Evolutionary conservation across 2,888 invertebrate genomes (phyloP), one percentile per base, ranked within the genome.

Genomic region (Brachyopa scutellaris): DNA sequence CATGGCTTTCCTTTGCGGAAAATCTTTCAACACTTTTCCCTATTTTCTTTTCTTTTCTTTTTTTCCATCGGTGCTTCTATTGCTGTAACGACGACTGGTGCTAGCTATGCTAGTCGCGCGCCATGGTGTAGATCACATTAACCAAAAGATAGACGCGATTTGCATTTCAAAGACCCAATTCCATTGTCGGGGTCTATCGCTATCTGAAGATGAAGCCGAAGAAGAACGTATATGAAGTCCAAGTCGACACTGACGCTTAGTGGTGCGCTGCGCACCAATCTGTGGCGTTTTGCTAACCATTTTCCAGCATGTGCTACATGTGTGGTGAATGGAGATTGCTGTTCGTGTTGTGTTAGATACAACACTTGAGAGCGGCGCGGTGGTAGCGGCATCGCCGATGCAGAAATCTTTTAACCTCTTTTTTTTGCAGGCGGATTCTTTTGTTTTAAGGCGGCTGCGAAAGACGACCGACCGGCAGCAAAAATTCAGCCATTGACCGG

Each of bases 151-250:
- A 59, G 70, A 66, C 57, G 53, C 62, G 74, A 82, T 82, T 82
- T 82, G 82, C 82, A 82, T 77, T 82, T 82, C 70, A 64, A 82
- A 82, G 77, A 82, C 82, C 82, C 59, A 82, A 77, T 82, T 82
- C 77, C 64, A 69, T 64, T 76, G 80, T 61, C 61, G 79, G 66
- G 79, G 73, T 74, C 73, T 55, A 38, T 74, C 73, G 74, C 79
- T 79, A 79, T 79, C 79, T 61, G 67, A 61, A 79, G 59, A 59
- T 53, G 61, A 73, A 29, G 66, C 47, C 29, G 61, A 79, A 70
- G 31, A 61, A 31, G 17, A 42, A 23, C 11, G n/a, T 29, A 21
- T 7, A n/a, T 26, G 8, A 38, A 53, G 72, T 77, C 62, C 62
- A 70, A 61, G 61, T 49, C 62, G 64, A 55, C n/a, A 23, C 31